Base-by-base conservation (phyloP, 1,140 invertebrate genomes). In the Saccostrea glomerata region DNA sequence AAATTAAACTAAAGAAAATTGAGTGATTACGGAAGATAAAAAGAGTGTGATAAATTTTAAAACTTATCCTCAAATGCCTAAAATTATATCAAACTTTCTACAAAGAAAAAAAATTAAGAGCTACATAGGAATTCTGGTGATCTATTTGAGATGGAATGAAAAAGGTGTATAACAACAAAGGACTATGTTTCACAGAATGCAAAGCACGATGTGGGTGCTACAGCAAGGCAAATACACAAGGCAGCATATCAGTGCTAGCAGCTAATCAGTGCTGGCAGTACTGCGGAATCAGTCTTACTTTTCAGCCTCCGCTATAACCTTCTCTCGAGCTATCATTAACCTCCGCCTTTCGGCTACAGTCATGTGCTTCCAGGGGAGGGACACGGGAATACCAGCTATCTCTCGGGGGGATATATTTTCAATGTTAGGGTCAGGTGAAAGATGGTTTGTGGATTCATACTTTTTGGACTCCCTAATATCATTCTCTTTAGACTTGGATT, bases 281-380 rank as follows among this genome's bases (percentile, higher is more conserved):
- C 70, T 77, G 70, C 7, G 30, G 70, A 73, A 73, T 30, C 66
- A 73, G 70, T 83, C 84, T 87, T 89, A 91, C 90, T 73, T 92
- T 86, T 90, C 89, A 60, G 91, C 89, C 58, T 91, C 90, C 25
- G 87, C 88, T 54, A 83, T 12, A 60, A 91, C 91, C 91, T 91
- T 94, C 84, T 94, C 93, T 88, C 91, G 90, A 58, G 93, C 92
- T 89, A 93, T 92, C 90, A 94, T 92, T 55, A 94, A 90, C 30
- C 93, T 88, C 84, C 94, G 92, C 77, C 92, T 91, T 90, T 95
- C 94, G 17, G 92, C 92, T 73, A 93, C 89, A 40, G 93, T 93
- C 91, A 94, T 91, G 82, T 94, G 93, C 86, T 90, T 89, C 92
- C 92, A 92, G 6, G 93, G 92, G 55, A 94, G 86, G 25, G 90